Evolutionary conservation across 1,140 invertebrate species (phyloP), one percentile per base, ranked within the genome.

Genomic region (Branchinecta lindahli): DNA sequence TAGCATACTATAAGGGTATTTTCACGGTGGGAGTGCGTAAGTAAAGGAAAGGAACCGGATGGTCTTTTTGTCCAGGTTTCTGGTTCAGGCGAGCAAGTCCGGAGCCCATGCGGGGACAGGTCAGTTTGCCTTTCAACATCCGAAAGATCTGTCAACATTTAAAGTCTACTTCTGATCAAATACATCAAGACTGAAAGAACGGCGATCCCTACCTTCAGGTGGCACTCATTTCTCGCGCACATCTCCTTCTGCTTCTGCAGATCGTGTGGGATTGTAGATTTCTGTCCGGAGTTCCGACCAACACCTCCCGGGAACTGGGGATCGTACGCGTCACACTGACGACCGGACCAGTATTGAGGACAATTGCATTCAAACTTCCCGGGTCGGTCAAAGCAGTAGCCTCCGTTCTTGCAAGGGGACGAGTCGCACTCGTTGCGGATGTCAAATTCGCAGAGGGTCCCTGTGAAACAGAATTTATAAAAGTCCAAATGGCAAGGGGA

Each of bases 281-380:
- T 45, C 65, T 67, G 69, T 45, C 66, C 18, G 6, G 69, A 66
- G 9, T 67, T 46, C 9, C 66, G 52, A 8, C 85, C 86, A 61
- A 87, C 82, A 1, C 89, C 88, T 7, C 88, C 89, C 20, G 82
- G 81, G 68, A 86, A 87, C 68, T 82, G 84, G 0, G 83, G 81
- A 75, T 92, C 89, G 75, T 87, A 89, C 44, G 86, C 83, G 68
- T 93, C 88, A 73, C 91, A 94, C 70, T 86, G 88, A 73, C 90
- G 90, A 0, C 92, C 92, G 2, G 84, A 84, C 85, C 88, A 89
- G 69, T 85, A 85, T 10, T 83, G 82, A 0, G 89, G 89, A 76
- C 91, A 94, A 69, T 86, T 86, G 75, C 92, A 95, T 0, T 85
- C 84, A 75, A 88, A 94, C 74, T 90, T 88, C 0, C 88, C 88